phyloP scores from a whole-genome alignment of 2,888 invertebrate genomes.

The Lepidocyrtoides sp. region DNA sequence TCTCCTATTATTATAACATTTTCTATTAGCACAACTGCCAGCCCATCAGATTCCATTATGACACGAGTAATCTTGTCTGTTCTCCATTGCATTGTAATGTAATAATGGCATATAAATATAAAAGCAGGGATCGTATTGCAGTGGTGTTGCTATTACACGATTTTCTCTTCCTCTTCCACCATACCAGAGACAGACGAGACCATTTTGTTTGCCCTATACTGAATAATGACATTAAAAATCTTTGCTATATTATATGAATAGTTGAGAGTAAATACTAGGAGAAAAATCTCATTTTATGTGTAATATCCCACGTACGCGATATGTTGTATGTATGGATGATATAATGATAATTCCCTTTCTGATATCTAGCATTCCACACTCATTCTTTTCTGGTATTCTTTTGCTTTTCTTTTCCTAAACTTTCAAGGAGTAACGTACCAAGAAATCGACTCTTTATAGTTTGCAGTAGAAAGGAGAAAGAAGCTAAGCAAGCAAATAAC shows the following conservation, averaged over 20 bases:
- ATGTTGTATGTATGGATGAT: not conserved
- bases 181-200: too few species aligned
- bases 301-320: not conserved
- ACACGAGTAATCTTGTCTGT: constrained; percentile 59
- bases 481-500: constrained; percentile 22
- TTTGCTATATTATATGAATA: not conserved
- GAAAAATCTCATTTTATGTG: not conserved
- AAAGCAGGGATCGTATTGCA: not conserved
- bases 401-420: constrained; percentile 5
- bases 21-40: constrained; percentile 61
- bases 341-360: constrained; percentile 12
- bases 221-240: constrained; percentile 40
- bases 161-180: not conserved
- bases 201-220: not conserved
- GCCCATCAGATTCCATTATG: constrained; percentile 64
- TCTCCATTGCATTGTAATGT: constrained; percentile 36
- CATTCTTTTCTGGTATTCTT: constrained; percentile 35
- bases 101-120: constrained; percentile 35
- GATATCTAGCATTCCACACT: too few species aligned
- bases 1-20: constrained; percentile 50
- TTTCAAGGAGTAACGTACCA: not conserved
- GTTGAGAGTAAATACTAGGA: not conserved
- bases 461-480: not conserved
- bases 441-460: constrained; percentile 34
- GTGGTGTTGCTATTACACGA: constrained; percentile 1